These are phyloP conservation scores for Chromis chromis DNA, from an alignment of 2,797 vertebrate species.

Conservation along the genomic window DNA sequence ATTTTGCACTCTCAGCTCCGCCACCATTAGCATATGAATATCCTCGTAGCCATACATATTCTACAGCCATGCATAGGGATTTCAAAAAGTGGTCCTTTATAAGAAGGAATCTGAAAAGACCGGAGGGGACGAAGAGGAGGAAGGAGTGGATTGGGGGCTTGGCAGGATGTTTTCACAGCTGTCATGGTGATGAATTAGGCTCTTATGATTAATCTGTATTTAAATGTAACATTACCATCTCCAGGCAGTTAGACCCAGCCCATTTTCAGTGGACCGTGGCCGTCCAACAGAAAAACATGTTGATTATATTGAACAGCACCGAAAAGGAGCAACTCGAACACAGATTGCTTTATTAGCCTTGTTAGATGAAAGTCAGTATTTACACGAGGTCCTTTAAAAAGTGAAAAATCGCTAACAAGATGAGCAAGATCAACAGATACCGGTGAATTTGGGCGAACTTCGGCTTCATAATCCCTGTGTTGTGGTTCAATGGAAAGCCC, in stretches of 20 bases:
- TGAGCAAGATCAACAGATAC: background rate
- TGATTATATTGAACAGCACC: constrained; percentile 65
- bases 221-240: constrained; percentile 82
- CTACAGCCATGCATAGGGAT: constrained; percentile 71
- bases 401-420: constrained; percentile 24
- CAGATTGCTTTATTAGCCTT: constrained; percentile 26
- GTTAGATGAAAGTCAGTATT: constrained; percentile 34
- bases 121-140: constrained; percentile 75
- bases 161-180: constrained; percentile 82
- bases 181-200: constrained; percentile 82
- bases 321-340: constrained; percentile 51
- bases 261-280: constrained; percentile 69
- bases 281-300: constrained; percentile 68
- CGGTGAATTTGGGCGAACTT: constrained; percentile 25
- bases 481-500: constrained; percentile 49
- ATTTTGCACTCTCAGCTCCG: constrained; percentile 76
- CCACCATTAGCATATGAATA: constrained; percentile 83
- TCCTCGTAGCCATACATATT: constrained; percentile 76
- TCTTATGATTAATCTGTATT: constrained; percentile 83
- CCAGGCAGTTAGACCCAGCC: constrained; percentile 71
- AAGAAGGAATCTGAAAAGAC: constrained; percentile 71
- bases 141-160: constrained; percentile 74
- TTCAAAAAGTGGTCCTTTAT: constrained; percentile 69
- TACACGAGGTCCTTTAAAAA: constrained; percentile 12
- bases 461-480: constrained; percentile 41